These are phyloP conservation scores for Anguilla anguilla DNA, from an alignment of 2,797 vertebrate species.

Conservation along the genomic window DNA sequence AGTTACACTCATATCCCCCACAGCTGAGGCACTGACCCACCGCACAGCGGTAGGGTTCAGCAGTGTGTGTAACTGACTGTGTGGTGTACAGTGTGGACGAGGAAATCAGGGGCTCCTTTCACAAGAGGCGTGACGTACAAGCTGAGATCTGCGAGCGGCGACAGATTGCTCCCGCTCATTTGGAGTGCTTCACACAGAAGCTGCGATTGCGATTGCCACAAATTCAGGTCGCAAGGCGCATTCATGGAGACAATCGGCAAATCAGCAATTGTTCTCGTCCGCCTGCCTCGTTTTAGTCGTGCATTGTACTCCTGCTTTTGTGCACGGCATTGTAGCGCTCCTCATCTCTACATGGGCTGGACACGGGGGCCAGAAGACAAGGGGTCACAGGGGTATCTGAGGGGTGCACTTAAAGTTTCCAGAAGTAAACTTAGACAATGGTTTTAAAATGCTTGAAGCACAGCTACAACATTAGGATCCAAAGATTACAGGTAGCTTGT, in stretches of 20 bases:
- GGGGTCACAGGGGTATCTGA: too few species aligned
- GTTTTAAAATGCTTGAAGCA: too few species aligned
- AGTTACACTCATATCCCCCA: not conserved
- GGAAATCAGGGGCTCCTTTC: not conserved
- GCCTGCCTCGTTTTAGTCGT: too few species aligned
- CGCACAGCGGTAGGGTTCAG: not conserved
- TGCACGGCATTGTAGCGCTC: too few species aligned
- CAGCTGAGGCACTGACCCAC: slow-evolving; percentile 2
- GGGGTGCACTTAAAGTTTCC: too few species aligned
- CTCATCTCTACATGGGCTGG: too few species aligned
- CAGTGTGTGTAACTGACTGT: not conserved
- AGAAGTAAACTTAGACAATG: too few species aligned
- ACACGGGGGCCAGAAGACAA: too few species aligned
- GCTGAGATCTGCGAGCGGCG: not conserved
- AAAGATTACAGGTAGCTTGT: too few species aligned
- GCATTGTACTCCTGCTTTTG: too few species aligned
- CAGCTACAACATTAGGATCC: too few species aligned
- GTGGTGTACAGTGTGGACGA: not conserved
- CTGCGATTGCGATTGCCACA: not conserved
- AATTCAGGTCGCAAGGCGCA: not conserved
- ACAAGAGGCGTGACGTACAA: not conserved
- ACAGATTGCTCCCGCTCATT: not conserved
- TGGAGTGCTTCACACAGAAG: not conserved
- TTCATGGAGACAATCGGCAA: too few species aligned
- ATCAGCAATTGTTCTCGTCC: not conserved